Evolutionary conservation across 2,113 vertebrate genomes (phyloP), one percentile per base, ranked within the genome.

Genomic region (Coptodon bakossiorum): DNA sequence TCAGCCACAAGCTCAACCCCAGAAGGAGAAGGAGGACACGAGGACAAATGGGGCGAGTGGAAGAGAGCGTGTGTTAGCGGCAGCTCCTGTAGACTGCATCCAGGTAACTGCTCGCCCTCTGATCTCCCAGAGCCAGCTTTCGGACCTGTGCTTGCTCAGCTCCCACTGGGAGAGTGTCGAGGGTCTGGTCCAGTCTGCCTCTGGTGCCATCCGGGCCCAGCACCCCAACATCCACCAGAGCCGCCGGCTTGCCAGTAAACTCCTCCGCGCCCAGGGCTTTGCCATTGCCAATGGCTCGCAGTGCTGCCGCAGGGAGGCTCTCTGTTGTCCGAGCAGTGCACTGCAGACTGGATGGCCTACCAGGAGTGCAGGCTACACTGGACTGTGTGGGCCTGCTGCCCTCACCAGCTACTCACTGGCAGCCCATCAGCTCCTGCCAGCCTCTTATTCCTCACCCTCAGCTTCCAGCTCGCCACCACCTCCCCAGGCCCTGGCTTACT

Each of bases 91-190:
- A 3, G 97, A 99, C 90, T 93, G 91, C 6, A 59, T 84, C 85
- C 95, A 94, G 85, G 88, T 83, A 66, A 90, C 91, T 57, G 94
- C 95, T 17, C 96, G 92, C 19, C 97, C 97, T 9, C 93, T 96
- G 19, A 94, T 97, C 87, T 97, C 97, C 82, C 98, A 98, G 94
- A 98, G 97, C 94, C 98, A 97, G 89, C 96, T 97, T 84, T 96
- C 97, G 0, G 98, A 98, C 66, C 97, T 98, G 87, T 97, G 97
- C 29, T 95, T 99, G 86, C 94, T 99, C 38, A 97, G 96, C 14
- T 97, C 97, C 52, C 98, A 97, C 90, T 99, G 98, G 98, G 98
- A 98, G 90, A 98, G 98, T 73, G 97, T 98, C 53, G 98, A 98
- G 90, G 98, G 98, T 61, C 96, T 98, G 95, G 97, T 98, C 61